phyloP scores from a whole-genome alignment of 2,888 invertebrate genomes.

The Uropetala carovei region DNA sequence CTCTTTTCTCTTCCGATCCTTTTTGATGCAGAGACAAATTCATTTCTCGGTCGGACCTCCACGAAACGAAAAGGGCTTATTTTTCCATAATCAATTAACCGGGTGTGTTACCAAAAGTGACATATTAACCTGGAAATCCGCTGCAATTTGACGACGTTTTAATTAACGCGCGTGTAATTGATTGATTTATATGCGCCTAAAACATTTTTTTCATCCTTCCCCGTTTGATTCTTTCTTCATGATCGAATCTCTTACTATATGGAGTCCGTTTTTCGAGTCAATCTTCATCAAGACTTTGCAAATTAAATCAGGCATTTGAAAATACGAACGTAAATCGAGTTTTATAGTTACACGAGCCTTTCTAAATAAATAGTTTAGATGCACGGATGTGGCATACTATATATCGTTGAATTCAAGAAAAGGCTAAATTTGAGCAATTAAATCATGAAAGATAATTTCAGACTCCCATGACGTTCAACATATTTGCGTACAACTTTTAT shows the following conservation, averaged over 20 bases:
- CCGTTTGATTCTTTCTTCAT: background rate
- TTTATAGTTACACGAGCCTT: background rate
- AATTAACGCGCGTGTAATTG: background rate
- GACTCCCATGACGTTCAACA: too few species aligned
- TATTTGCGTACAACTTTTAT: too few species aligned
- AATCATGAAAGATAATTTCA: too few species aligned
- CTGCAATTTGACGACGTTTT: background rate
- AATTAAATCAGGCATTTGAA: background rate
- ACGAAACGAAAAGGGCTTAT: background rate
- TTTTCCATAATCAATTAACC: conserved; percentile 19
- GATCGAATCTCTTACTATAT: too few species aligned
- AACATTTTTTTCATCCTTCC: background rate
- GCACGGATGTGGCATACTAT: too few species aligned
- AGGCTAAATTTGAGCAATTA: too few species aligned
- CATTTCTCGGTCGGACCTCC: background rate
- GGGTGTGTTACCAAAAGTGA: background rate
- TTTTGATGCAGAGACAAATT: background rate
- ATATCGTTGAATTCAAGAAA: too few species aligned
- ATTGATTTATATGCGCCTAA: background rate
- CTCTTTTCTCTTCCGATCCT: background rate
- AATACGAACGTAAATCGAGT: background rate
- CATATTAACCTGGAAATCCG: background rate
- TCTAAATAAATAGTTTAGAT: background rate
- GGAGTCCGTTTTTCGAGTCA: too few species aligned
- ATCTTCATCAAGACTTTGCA: background rate